Evolutionary conservation across 2,113 vertebrate species (phyloP), one percentile per base, ranked within the genome.

Genomic region (Dromiciops gliroides): DNA sequence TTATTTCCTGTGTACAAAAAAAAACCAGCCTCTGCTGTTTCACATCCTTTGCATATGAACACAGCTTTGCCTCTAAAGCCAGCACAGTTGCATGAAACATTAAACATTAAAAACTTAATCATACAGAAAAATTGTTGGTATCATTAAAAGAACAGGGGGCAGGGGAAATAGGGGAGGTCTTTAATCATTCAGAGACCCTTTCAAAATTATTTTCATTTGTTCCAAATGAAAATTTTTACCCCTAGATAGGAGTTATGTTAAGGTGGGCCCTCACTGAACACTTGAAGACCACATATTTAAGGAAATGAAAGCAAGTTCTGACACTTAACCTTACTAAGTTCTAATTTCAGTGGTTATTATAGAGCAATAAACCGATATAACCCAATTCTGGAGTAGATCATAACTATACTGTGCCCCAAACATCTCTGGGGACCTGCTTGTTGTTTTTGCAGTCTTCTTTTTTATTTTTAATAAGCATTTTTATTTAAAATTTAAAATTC

Each of bases 131-230:
- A 14, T 67, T 67, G 31, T 37, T 37, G 31, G 60, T 16, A n/a
- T n/a, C 14, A 44, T 44, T 44, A n/a, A 83, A 44, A 83, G 31
- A 67, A 31, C 11, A 51, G 12, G 67, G 37, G 37, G 67, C 16
- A n/a, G 37, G 37, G n/a, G 12, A 6, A 75, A n/a, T 47, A 44
- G 96, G 92, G 91, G 91, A 97, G 53, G 92, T 95, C 3, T 96
- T 0, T 93, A 94, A 28, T 95, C 23, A 95, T 94, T 93, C 90
- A 75, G 56, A 96, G 51, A 96, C 10, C n/a, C 26, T 90, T 52
- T 26, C 92, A 14, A 19, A 89, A 89, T 93, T 56, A 28, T 56
- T 95, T 51, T 92, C 92, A 89, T 47, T 95, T 95, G 91, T 94
- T 44, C n/a, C 91, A 92, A 60, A 48, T 89, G 52, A 90, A 51